These are phyloP conservation scores for Triplophysa tibetana DNA, from an alignment of 2,113 vertebrate species.

Conservation along the genomic window DNA sequence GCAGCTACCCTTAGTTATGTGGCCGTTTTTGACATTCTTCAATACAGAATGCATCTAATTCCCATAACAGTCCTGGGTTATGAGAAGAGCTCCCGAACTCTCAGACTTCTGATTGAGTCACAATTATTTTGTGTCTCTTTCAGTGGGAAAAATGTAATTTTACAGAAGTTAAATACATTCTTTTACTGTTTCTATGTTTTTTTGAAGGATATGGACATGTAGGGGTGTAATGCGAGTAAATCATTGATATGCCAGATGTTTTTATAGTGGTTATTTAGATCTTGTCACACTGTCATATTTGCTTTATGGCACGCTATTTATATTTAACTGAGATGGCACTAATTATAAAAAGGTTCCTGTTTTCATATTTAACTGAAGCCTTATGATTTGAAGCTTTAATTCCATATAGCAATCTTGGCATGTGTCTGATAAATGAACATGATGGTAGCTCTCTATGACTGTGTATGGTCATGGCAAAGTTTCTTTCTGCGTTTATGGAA, in stretches of 20 bases:
- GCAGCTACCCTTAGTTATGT: neutral
- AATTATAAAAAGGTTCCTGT: no score
- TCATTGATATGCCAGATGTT: neutral
- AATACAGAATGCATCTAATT: neutral
- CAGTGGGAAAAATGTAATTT: neutral
- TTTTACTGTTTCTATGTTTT: neutral
- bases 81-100: conserved; percentile 7
- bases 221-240: neutral
- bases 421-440: conserved; percentile 22
- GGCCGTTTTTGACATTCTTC: conserved; percentile 18
- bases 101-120: neutral
- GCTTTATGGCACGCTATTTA: neutral
- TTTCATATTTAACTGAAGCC: conserved; percentile 9
- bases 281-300: neutral
- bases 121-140: neutral
- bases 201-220: neutral
- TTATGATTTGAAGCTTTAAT: neutral
- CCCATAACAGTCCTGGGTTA: neutral
- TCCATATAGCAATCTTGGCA: neutral
- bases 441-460: neutral
- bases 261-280: neutral
- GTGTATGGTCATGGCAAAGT: conserved; percentile 17
- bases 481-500: conserved; percentile 45
- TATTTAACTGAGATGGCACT: neutral
- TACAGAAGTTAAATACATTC: neutral